phyloP scores from a whole-genome alignment of 2,888 invertebrate species.

The Drosophila imparisetae region DNA sequence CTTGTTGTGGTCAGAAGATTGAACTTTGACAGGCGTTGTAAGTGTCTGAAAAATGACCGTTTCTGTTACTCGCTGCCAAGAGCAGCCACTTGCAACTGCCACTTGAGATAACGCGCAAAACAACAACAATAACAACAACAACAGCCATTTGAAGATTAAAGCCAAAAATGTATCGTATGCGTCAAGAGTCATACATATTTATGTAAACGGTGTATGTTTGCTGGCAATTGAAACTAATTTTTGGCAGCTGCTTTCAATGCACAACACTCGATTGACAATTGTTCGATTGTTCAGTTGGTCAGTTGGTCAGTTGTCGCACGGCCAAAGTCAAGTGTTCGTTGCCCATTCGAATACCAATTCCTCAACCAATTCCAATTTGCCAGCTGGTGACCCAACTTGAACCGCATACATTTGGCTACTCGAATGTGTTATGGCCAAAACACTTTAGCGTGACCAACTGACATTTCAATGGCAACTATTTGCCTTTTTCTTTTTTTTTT shows the following conservation, averaged over 20 bases:
- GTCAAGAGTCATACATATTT: slow-evolving; percentile 19
- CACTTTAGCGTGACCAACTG: slow-evolving; percentile 34
- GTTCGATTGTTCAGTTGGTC: slow-evolving; percentile 3
- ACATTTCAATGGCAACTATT: slow-evolving; percentile 63
- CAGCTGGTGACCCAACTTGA: slow-evolving; percentile 46
- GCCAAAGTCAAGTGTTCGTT: slow-evolving; percentile 35
- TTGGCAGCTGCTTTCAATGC: slow-evolving; percentile 38
- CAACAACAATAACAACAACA: slow-evolving; percentile 7
- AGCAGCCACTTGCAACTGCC: slow-evolving; percentile 24
- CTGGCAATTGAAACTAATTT: slow-evolving; percentile 38
- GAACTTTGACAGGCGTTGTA: slow-evolving; percentile 10
- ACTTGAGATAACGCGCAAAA: slow-evolving; percentile 22
- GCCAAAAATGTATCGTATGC: not conserved
- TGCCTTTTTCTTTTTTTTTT: slow-evolving; percentile 2
- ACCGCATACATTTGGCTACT: slow-evolving; percentile 19
- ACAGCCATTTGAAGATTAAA: not conserved
- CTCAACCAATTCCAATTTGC: slow-evolving; percentile 21
- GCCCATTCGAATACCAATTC: slow-evolving; percentile 24
- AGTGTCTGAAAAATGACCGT: slow-evolving; percentile 5
- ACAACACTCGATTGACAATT: slow-evolving; percentile 33
- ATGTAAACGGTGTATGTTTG: slow-evolving; percentile 4
- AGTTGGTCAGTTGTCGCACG: slow-evolving; percentile 35
- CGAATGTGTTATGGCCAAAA: slow-evolving; percentile 26
- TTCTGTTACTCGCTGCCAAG: slow-evolving; percentile 1
- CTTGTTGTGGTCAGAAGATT: not conserved